Evolutionary conservation across 2,113 vertebrate genomes (phyloP), one percentile per base, ranked within the genome.

Genomic region (Copsychus sechellarum): DNA sequence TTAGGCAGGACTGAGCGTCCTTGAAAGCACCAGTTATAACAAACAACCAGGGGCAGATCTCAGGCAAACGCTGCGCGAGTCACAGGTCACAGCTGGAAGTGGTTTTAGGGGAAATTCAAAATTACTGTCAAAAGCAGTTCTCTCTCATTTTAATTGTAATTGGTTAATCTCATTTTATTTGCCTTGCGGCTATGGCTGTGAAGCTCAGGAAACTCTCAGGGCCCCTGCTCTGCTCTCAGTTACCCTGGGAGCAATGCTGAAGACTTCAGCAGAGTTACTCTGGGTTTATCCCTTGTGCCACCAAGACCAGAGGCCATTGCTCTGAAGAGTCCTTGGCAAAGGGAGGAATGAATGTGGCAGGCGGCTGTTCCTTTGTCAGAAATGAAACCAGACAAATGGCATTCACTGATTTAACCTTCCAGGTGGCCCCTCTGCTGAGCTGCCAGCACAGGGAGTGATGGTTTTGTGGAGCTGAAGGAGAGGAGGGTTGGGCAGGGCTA

Each of bases 31-130:
- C 86, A 92, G 79, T 93, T 88, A 18, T 57, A 88, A 96, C 92
- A 96, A 96, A 80, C 79, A 94, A 87, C 76, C 81, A 78, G 43
- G 36, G 81, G 57, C 88, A 94, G 76, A 56, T 16, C 36, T 82
- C 92, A 57, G 72, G 87, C 77, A 9, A 80, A 29, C 0, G 12
- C 90, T 61, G 77, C 2, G 1, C 33, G 3, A 94, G 96, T 88
- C 94, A 72, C 94, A 90, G 96, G 96, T 95, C 96, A 95, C 97
- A 98, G 97, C 97, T 98, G 97, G 97, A 97, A 97, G 92, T 82
- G 57, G 86, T 97, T 97, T 92, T 93, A 91, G 40, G 85, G 96
- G 96, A 97, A 97, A 96, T 93, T 95, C 92, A 78, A 96, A 93
- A 96, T 92, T 95, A 96, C 95, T 93, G 96, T 96, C 94, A 96